Percentiles rank a stretch among this genome's conserved stretches.
Evolutionary conservation across 2,113 vertebrate species (phyloP).

Genomic region (Notothenia rossii): DNA sequence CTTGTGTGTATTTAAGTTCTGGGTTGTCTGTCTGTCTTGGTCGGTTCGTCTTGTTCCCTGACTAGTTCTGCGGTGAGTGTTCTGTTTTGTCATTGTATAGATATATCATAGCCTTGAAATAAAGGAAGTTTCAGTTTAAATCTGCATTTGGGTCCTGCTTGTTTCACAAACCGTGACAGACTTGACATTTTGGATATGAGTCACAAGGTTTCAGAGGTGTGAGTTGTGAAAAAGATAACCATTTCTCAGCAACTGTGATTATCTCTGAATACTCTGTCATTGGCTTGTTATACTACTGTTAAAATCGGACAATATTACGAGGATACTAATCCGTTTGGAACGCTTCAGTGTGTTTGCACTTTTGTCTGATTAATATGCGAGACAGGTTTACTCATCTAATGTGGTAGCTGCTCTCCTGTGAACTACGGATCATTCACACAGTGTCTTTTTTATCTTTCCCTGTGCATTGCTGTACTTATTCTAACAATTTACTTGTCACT

Average conservation of each 20-base stretch:
- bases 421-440: not conserved
- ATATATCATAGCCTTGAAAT: no score
- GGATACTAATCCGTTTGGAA: slow-evolving; percentile 14
- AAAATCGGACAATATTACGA: slow-evolving; percentile 13
- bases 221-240: slow-evolving; percentile 31
- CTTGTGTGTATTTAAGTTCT: no score
- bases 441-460: not conserved
- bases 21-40: no score
- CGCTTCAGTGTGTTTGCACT: not conserved
- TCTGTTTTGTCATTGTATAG: no score
- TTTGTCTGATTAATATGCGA: slow-evolving; percentile 7
- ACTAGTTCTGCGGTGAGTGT: no score
- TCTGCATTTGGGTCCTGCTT: no score
- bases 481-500: not conserved
- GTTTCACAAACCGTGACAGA: no score
- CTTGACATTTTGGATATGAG: slow-evolving; percentile 55
- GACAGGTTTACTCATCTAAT: not conserved
- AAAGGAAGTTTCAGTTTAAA: no score
- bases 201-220: slow-evolving; percentile 48
- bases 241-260: slow-evolving; percentile 36
- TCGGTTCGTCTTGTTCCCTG: no score
- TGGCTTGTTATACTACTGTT: not conserved
- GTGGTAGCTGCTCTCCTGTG: not conserved
- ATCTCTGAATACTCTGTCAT: not conserved
- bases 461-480: not conserved